These are phyloP conservation scores for Brachycybe producta DNA, from an alignment of 2,888 invertebrate genomes.

Conservation along the genomic window DNA sequence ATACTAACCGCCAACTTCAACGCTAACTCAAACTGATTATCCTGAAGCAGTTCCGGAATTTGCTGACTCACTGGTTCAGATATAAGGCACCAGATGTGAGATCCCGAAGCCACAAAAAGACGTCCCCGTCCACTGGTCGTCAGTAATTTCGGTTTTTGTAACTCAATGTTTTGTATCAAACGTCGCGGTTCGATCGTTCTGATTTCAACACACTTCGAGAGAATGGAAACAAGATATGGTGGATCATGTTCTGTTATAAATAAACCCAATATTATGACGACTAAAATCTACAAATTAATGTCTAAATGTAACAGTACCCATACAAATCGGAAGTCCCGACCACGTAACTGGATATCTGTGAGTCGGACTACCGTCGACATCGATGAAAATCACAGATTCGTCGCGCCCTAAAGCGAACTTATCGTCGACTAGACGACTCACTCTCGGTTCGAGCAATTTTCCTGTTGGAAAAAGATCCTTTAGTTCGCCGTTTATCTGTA, in stretches of 20 bases:
- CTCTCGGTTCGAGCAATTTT: conserved; percentile 63
- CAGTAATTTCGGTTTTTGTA: conserved; percentile 40
- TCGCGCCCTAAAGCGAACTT: conserved; percentile 68
- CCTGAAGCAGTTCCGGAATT: conserved; percentile 65
- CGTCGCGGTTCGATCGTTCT: conserved; percentile 68
- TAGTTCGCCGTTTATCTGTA: conserved; percentile 44
- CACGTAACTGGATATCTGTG: conserved; percentile 61
- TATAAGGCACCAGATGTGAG: conserved; percentile 77
- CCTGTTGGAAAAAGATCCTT: conserved; percentile 77
- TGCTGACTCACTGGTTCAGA: conserved; percentile 70
- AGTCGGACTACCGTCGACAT: conserved; percentile 54
- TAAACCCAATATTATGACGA: neutral
- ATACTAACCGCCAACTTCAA: conserved; percentile 68
- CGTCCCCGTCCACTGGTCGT: conserved; percentile 55
- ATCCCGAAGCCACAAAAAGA: conserved; percentile 72
- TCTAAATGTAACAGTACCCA: conserved; percentile 40
- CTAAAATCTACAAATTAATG: neutral
- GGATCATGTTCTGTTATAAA: conserved; percentile 65
- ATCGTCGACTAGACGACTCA: conserved; percentile 31
- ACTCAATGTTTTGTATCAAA: conserved; percentile 65
- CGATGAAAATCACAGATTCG: conserved; percentile 70
- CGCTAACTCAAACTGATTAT: conserved; percentile 88
- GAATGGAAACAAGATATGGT: conserved; percentile 76
- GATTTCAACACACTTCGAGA: conserved; percentile 70
- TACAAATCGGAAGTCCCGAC: conserved; percentile 58